These are phyloP conservation scores for Drosophila erecta DNA, from an alignment of 1,140 invertebrate species.

Conservation along the genomic window DNA sequence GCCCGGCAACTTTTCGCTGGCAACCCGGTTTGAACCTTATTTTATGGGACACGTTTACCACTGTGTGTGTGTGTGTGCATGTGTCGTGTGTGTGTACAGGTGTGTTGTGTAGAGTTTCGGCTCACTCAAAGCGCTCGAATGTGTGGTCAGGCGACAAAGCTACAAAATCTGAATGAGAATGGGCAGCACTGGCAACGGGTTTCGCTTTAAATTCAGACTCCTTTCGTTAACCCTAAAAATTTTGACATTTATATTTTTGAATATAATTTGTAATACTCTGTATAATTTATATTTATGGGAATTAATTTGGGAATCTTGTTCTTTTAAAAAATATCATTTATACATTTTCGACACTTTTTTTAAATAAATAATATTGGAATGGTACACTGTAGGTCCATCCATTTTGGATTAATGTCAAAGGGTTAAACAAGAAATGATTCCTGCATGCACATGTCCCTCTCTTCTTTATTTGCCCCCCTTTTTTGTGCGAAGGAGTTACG, in stretches of 20 bases:
- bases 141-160: slow-evolving; percentile 50
- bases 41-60: slow-evolving; percentile 8
- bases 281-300: too few species aligned
- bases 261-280: too few species aligned
- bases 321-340: too few species aligned
- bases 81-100: slow-evolving; percentile 29
- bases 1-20: slow-evolving; percentile 72
- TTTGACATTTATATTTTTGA: neutral
- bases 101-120: slow-evolving; percentile 30
- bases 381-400: neutral
- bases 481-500: slow-evolving; percentile 28
- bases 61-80: neutral
- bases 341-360: too few species aligned
- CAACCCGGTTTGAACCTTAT: slow-evolving; percentile 61
- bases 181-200: slow-evolving; percentile 69
- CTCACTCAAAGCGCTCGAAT: slow-evolving; percentile 32
- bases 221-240: slow-evolving; percentile 20
- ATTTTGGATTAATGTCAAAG: slow-evolving; percentile 3
- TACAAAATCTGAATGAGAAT: slow-evolving; percentile 36
- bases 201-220: slow-evolving; percentile 29
- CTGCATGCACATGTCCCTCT: neutral
- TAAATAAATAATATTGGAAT: too few species aligned
- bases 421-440: slow-evolving; percentile 35
- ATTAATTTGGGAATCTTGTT: too few species aligned
- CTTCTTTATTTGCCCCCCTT: neutral